Conservation (phyloP, 2,797 vertebrate species). For the Apogon talboti region DNA sequence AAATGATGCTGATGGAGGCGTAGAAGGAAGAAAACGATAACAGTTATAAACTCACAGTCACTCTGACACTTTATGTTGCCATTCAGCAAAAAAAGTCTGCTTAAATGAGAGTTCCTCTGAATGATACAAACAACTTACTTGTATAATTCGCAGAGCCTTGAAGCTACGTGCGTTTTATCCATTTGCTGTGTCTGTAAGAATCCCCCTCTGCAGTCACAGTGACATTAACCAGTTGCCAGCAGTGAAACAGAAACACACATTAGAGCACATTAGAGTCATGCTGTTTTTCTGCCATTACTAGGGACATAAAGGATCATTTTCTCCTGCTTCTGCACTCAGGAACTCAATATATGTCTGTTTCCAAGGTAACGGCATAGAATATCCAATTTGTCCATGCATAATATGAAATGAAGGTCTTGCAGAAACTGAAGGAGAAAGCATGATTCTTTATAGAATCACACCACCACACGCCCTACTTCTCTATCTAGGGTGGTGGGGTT, state of each 20-base stretch:
- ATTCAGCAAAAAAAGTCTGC: neutral
- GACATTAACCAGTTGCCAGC: constrained; percentile 35
- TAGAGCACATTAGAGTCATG: constrained; percentile 63
- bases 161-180: constrained; percentile 20
- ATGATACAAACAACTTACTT: constrained; percentile 24
- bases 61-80: constrained; percentile 5
- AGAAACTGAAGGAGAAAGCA: constrained; percentile 52
- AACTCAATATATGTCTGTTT: constrained; percentile 76
- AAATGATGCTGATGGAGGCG: neutral
- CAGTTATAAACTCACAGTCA: constrained; percentile 20
- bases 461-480: constrained; percentile 59
- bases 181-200: constrained; percentile 30
- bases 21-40: neutral
- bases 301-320: constrained; percentile 66
- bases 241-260: constrained; percentile 54
- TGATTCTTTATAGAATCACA: constrained; percentile 53
- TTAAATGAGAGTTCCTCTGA: constrained; percentile 12
- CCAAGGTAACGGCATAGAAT: constrained; percentile 79
- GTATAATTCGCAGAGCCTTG: neutral
- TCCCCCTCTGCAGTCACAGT: constrained; percentile 37
- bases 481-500: constrained; percentile 39
- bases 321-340: constrained; percentile 55
- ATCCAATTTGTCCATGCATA: constrained; percentile 59
- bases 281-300: constrained; percentile 66
- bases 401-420: constrained; percentile 62